Evolutionary conservation across 2,797 vertebrate genomes (phyloP).

Genomic region (Cichlasoma orientale): DNA sequence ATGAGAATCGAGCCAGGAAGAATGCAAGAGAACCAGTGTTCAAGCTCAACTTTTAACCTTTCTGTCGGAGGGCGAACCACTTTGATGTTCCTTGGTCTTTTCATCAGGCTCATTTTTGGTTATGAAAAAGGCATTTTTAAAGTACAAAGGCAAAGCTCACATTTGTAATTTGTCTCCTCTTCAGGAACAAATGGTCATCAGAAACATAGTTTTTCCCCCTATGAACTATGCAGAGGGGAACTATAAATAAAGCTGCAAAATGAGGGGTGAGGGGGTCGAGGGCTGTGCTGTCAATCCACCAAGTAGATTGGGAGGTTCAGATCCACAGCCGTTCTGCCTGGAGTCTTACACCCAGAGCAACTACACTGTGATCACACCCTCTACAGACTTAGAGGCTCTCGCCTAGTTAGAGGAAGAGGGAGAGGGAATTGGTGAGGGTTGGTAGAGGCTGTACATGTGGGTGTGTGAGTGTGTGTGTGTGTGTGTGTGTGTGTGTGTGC

Average conservation of each 20-base stretch:
- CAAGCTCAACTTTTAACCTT: conserved; percentile 92
- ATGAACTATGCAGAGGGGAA: conserved; percentile 59
- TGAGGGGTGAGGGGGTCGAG: conserved; percentile 59
- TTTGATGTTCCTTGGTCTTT: conserved; percentile 96
- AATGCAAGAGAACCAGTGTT: conserved; percentile 89
- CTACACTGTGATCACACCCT: conserved; percentile 77
- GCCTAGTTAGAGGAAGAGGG: conserved; percentile 72
- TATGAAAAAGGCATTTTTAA: conserved; percentile 85
- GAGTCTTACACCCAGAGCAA: conserved; percentile 77
- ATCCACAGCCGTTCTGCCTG: conserved; percentile 66
- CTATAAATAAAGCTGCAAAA: conserved; percentile 69
- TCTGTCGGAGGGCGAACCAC: conserved; percentile 88
- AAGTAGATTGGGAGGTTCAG: conserved; percentile 61
- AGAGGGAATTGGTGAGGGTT: conserved; percentile 60
- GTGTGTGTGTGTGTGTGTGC: conserved; percentile 42
- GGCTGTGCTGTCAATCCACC: conserved; percentile 58
- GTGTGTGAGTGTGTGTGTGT: conserved; percentile 39
- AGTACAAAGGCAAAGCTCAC: conserved; percentile 88
- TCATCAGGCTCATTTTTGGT: conserved; percentile 89
- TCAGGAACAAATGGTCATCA: conserved; percentile 80
- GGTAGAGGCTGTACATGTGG: conserved; percentile 54
- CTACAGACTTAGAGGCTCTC: conserved; percentile 68
- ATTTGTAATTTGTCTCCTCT: conserved; percentile 90
- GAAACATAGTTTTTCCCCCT: conserved; percentile 52
- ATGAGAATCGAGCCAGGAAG: conserved; percentile 91